Percentiles rank a stretch among this genome's conserved stretches.
These are phyloP conservation scores for Ophion slaviceki DNA, from an alignment of 2,888 invertebrate genomes.

Conservation along the genomic window DNA sequence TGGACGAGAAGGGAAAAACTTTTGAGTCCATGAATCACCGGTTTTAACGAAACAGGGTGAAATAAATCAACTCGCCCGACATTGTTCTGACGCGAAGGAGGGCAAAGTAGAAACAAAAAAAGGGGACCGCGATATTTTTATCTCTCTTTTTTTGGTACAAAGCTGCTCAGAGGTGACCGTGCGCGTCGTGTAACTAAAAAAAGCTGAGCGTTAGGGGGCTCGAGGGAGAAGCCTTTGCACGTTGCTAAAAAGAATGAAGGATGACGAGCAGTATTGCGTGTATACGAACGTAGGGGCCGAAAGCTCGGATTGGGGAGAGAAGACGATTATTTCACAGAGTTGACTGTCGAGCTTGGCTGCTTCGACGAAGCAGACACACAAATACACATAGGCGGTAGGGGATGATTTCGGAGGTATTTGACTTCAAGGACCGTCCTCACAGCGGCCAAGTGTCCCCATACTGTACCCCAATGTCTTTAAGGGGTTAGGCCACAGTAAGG, in stretches of 20 bases:
- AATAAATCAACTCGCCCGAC: neutral
- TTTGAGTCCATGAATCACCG: neutral
- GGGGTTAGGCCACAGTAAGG: too few species aligned
- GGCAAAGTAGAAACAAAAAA: neutral
- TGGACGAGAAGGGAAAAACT: neutral
- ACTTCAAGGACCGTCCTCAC: too few species aligned
- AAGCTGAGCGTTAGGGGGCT: slow-evolving; percentile 7
- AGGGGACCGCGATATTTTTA: neutral
- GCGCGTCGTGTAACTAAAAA: slow-evolving; percentile 1
- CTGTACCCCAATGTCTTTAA: too few species aligned
- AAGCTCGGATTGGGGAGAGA: too few species aligned
- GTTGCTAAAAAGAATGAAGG: neutral
- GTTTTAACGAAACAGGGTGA: neutral
- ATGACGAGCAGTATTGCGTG: neutral
- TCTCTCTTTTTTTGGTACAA: slow-evolving; percentile 2
- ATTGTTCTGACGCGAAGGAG: neutral
- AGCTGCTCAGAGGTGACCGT: neutral
- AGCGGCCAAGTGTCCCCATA: too few species aligned
- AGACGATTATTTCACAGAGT: too few species aligned
- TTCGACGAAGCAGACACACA: too few species aligned
- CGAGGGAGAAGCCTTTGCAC: neutral
- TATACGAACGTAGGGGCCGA: neutral
- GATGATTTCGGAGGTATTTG: too few species aligned
- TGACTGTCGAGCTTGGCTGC: too few species aligned
- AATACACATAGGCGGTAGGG: too few species aligned